Conservation (phyloP, 1,140 invertebrate genomes). For the Aphaenogaster ashmeadi region DNA sequence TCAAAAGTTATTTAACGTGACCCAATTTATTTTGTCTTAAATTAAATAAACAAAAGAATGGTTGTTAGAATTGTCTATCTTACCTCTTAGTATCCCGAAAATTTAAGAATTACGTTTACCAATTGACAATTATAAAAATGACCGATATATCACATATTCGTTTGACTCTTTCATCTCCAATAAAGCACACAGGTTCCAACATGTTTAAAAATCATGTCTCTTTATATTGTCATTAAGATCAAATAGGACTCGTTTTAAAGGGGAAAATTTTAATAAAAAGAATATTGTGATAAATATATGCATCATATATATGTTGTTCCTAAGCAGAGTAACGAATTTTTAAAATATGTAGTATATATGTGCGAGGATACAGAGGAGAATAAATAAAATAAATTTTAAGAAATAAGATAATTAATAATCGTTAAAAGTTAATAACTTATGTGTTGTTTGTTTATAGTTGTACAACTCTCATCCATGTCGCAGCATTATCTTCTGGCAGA, state of each 20-base stretch:
- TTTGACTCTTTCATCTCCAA: neutral
- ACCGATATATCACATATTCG: neutral
- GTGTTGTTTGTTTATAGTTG: conserved; percentile 62
- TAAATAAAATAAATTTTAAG: neutral
- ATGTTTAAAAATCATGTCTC: neutral
- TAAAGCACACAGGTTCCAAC: neutral
- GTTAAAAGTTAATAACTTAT: conserved; percentile 27
- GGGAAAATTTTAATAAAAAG: neutral
- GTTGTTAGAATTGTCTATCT: neutral
- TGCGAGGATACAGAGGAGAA: neutral
- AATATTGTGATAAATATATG: neutral
- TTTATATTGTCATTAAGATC: neutral
- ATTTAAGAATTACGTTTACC: neutral
- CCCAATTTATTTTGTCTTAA: neutral
- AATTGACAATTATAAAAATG: neutral
- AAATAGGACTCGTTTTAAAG: neutral
- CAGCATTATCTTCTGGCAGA: conserved; percentile 71
- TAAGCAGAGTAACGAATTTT: neutral
- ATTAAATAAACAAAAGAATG: neutral
- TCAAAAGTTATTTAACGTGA: neutral
- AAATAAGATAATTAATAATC: neutral
- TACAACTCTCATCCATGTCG: conserved; percentile 76
- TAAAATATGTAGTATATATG: neutral
- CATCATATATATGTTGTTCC: neutral
- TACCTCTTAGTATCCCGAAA: neutral